A percentile compares a stretch with the other conserved stretches of the same genome.
Conservation (phyloP, 2,797 vertebrate species). For the Rachycentron canadum region DNA sequence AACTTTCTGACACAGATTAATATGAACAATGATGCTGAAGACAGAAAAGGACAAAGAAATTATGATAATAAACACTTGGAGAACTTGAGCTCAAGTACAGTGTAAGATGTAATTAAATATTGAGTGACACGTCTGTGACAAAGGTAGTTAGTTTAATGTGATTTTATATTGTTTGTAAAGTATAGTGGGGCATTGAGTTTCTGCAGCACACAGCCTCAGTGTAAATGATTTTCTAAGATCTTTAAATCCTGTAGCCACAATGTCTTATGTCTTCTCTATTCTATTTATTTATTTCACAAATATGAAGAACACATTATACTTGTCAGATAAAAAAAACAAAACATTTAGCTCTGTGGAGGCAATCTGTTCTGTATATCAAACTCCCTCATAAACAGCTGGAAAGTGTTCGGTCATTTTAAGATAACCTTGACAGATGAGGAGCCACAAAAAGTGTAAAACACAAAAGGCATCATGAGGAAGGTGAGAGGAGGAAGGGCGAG, state of each 20-base stretch:
- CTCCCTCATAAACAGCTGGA: slow-evolving; percentile 30
- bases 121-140: slow-evolving; percentile 28
- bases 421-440: slow-evolving; percentile 62
- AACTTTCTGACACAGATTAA: slow-evolving; percentile 73
- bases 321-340: slow-evolving; percentile 16
- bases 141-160: slow-evolving; percentile 44
- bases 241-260: slow-evolving; percentile 1
- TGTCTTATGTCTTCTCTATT: slow-evolving; percentile 12
- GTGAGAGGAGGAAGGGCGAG: slow-evolving; percentile 19
- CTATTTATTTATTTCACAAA: slow-evolving; percentile 22
- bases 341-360: slow-evolving; percentile 29
- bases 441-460: slow-evolving; percentile 27
- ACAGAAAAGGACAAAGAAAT: slow-evolving; percentile 72
- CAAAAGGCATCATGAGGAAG: slow-evolving; percentile 50
- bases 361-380: slow-evolving; percentile 51
- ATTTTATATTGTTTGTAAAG: slow-evolving; percentile 19
- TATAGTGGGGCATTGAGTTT: slow-evolving; percentile 16
- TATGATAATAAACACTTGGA: slow-evolving; percentile 59
- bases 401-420: slow-evolving; percentile 44
- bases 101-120: slow-evolving; percentile 60
- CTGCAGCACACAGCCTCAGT: background rate
- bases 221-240: slow-evolving; percentile 24
- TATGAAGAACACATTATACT: slow-evolving; percentile 22
- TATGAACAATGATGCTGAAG: slow-evolving; percentile 40
- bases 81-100: slow-evolving; percentile 20